Conservation (phyloP, 2,888 invertebrate species). For the Xanthorhoe spadicearia region DNA sequence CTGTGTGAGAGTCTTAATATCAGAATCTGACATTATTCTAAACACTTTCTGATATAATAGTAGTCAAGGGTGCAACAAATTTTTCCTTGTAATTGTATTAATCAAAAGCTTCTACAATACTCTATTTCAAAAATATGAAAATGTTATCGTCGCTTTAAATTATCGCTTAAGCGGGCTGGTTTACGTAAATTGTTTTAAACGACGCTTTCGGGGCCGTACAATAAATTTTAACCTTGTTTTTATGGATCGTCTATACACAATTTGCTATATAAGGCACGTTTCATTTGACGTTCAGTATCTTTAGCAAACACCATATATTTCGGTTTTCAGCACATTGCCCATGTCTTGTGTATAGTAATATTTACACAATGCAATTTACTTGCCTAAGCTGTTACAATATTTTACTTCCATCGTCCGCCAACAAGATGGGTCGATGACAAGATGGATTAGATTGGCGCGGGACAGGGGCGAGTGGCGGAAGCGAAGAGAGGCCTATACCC, state of each 20-base stretch:
- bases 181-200: slow-evolving; percentile 34
- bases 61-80: slow-evolving; percentile 29
- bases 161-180: slow-evolving; percentile 20
- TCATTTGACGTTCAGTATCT: neutral
- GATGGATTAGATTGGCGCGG: no score
- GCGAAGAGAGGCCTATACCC: no score
- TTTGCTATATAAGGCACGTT: slow-evolving; percentile 10
- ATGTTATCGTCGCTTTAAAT: slow-evolving; percentile 22
- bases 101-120: slow-evolving; percentile 17
- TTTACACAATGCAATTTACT: no score
- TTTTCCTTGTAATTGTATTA: slow-evolving; percentile 21
- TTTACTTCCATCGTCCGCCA: no score
- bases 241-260: slow-evolving; percentile 20
- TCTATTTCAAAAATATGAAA: slow-evolving; percentile 19
- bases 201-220: slow-evolving; percentile 20
- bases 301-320: neutral
- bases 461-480: no score
- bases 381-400: no score
- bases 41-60: no score
- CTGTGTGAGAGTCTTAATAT: no score
- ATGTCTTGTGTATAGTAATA: neutral
- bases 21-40: no score
- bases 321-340: neutral
- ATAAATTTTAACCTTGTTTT: slow-evolving; percentile 26
- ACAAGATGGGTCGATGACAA: no score